Conservation (phyloP, 2,888 invertebrate genomes). For the Orthonevra nobilis region DNA sequence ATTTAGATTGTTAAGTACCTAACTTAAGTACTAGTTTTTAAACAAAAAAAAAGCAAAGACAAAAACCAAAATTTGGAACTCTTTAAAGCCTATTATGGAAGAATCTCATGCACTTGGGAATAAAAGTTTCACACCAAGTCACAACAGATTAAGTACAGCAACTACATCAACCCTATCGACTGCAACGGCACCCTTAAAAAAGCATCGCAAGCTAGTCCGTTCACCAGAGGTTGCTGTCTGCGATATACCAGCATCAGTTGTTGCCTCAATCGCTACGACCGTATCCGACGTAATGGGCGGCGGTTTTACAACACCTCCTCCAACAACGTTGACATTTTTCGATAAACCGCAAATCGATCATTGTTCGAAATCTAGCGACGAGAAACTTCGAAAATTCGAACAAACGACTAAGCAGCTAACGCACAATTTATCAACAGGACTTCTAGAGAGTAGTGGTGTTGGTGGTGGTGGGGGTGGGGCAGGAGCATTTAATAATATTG, state of each 20-base stretch:
- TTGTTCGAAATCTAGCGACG: constrained; percentile 31
- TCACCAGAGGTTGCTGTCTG: constrained; percentile 70
- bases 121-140: constrained; percentile 43
- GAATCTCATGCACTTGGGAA: constrained; percentile 43
- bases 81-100: constrained; percentile 62
- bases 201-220: constrained; percentile 60
- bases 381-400: constrained; percentile 60
- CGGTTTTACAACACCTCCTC: constrained; percentile 77
- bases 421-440: constrained; percentile 16
- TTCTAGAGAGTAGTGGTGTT: constrained; percentile 17
- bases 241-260: constrained; percentile 67
- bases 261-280: constrained; percentile 66
- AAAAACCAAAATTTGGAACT: constrained; percentile 7
- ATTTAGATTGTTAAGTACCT: constrained; percentile 38
- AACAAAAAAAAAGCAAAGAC: constrained; percentile 10
- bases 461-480: constrained; percentile 8
- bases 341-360: constrained; percentile 50
- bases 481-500: constrained; percentile 3
- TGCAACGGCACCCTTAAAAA: constrained; percentile 30
- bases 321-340: constrained; percentile 70
- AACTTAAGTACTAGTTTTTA: constrained; percentile 26
- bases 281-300: constrained; percentile 78
- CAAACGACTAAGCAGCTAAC: constrained; percentile 59
- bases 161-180: constrained; percentile 19
- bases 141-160: constrained; percentile 29